phyloP scores from a whole-genome alignment of 2,113 vertebrate species.

The Miniopterus natalensis region DNA sequence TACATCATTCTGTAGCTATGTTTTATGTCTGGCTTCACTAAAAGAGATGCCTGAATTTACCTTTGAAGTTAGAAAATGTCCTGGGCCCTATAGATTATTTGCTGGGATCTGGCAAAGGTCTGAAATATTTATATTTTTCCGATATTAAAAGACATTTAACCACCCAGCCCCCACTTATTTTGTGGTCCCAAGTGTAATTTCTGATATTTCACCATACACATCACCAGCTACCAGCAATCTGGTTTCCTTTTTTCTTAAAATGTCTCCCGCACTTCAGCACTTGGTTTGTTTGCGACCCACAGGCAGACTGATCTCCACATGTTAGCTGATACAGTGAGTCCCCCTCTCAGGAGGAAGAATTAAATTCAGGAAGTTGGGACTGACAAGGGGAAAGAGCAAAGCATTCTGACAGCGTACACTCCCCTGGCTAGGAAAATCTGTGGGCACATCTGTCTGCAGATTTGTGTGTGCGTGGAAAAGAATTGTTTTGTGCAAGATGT shows the following conservation, averaged over 20 bases:
- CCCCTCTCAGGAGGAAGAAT: background rate
- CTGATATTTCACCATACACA: background rate
- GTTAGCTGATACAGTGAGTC: background rate
- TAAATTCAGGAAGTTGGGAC: constrained; percentile 20
- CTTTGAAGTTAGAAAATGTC: constrained; percentile 11
- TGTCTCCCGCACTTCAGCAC: background rate
- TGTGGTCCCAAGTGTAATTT: background rate
- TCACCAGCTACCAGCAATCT: background rate
- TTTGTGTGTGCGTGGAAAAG: background rate
- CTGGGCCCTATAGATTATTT: background rate
- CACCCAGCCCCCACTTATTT: background rate
- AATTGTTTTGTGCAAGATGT: background rate
- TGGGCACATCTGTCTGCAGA: background rate
- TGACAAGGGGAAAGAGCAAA: background rate
- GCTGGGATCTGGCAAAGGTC: background rate
- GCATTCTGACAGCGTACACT: background rate
- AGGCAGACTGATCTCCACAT: background rate
- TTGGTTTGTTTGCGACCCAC: background rate
- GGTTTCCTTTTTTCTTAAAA: constrained; percentile 37
- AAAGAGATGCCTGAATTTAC: background rate
- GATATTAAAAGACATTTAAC: background rate
- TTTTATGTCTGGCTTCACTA: constrained; percentile 34
- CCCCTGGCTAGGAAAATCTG: background rate
- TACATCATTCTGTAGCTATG: constrained; percentile 59
- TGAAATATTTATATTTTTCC: background rate